Evolutionary conservation across 2,888 invertebrate genomes (phyloP), one percentile per base, ranked within the genome.

Genomic region (Branchellion lobata): DNA sequence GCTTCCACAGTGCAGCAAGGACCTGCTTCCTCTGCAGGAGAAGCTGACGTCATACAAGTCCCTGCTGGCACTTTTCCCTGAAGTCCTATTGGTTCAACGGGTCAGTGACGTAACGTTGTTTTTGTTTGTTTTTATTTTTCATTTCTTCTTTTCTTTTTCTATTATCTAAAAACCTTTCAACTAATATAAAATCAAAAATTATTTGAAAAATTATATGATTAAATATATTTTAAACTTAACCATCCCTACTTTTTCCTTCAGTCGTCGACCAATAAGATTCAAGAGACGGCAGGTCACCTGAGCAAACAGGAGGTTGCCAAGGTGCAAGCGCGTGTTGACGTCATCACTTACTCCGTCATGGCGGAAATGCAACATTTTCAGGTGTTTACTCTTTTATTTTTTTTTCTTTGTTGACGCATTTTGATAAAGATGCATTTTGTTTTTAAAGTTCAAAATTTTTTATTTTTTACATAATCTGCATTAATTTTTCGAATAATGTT

Each of bases 351-450:
- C 86, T 92, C 95, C 0, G 91, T 95, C 81, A 91, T 97, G 87
- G 96, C 97, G 79, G 98, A 99, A 90, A 92, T 97, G 84, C 92
- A 93, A 84, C 95, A 97, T 87, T 96, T 98, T 87, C 94, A 95
- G 86, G 88, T 90, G 24, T n/a, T 5, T 40, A 14, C 40, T 40
- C 14, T 40, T 5, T 5, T 40, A 40, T 8, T 40, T 40, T 40
- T 40, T n/a, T n/a, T n/a, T n/a, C n/a, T n/a, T n/a, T n/a, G n/a
- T n/a, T n/a, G n/a, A n/a, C n/a, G n/a, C n/a, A n/a, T n/a, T n/a
- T n/a, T n/a, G n/a, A n/a, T n/a, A n/a, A n/a, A n/a, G n/a, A n/a
- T n/a, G n/a, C n/a, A n/a, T n/a, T n/a, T n/a, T n/a, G n/a, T n/a
- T n/a, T n/a, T n/a, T n/a, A n/a, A 51, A 51, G 21, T 51, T 51